Evolutionary conservation across 2,888 invertebrate genomes (phyloP).

Genomic region (Vannuccia rotundouncinata): DNA sequence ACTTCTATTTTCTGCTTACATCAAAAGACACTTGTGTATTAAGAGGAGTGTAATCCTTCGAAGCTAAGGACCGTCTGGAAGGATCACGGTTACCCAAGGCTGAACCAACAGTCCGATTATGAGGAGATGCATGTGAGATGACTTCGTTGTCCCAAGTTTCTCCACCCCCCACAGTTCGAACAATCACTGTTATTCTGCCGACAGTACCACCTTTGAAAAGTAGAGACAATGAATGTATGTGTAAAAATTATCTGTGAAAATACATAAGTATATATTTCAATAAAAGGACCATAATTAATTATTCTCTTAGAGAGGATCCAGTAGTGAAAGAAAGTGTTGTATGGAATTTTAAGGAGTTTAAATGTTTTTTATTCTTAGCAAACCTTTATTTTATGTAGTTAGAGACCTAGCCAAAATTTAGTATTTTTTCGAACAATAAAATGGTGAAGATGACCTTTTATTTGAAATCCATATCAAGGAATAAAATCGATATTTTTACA

Average conservation of each 20-base stretch:
- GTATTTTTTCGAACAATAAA: too few species aligned
- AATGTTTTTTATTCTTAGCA: too few species aligned
- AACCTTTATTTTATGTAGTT: too few species aligned
- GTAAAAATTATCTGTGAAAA: background rate
- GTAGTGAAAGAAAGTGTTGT: too few species aligned
- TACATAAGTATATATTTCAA: too few species aligned
- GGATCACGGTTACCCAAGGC: constrained; percentile 46
- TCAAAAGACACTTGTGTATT: constrained; percentile 45
- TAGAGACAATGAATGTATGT: background rate
- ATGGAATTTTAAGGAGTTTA: too few species aligned
- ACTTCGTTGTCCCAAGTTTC: constrained; percentile 51
- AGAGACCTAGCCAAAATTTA: too few species aligned
- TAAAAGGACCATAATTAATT: too few species aligned
- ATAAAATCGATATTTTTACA: too few species aligned
- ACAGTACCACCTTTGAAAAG: constrained; percentile 46
- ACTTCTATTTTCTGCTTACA: constrained; percentile 40
- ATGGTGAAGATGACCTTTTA: too few species aligned
- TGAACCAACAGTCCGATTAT: constrained; percentile 48
- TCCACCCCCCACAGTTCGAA: constrained; percentile 53
- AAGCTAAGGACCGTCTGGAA: constrained; percentile 44
- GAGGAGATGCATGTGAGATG: constrained; percentile 42
- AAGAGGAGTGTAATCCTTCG: constrained; percentile 47
- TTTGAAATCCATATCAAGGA: too few species aligned
- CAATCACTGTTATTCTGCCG: constrained; percentile 47
- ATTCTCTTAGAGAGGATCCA: too few species aligned